Percentiles rank a stretch among this genome's conserved stretches.
phyloP scores from a whole-genome alignment of 2,797 vertebrate species.

The Nyctalus aviator region DNA sequence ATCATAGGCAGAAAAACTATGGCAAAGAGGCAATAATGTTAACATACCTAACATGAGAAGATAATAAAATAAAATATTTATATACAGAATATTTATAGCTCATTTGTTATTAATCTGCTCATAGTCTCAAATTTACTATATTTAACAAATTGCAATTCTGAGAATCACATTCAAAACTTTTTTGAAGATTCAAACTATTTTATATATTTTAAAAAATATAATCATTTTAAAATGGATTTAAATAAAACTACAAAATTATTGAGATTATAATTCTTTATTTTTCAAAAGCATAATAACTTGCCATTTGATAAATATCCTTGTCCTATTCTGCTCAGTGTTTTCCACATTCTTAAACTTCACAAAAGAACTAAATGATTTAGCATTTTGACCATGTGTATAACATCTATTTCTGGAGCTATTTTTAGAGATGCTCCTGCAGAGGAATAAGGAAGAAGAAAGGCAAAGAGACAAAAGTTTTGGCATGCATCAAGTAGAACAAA shows the following conservation, averaged over 20 bases:
- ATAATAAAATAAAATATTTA: slow-evolving; percentile 15
- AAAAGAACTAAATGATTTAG: slow-evolving; percentile 64
- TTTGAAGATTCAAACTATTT: slow-evolving; percentile 18
- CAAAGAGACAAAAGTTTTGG: not conserved
- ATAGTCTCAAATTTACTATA: not conserved
- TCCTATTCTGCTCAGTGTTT: not conserved
- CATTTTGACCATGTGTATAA: slow-evolving; percentile 20
- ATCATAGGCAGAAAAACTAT: slow-evolving; percentile 13
- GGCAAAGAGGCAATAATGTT: not conserved
- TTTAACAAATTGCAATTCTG: slow-evolving; percentile 28
- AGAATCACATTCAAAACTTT: slow-evolving; percentile 37
- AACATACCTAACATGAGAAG: not conserved
- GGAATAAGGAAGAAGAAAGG: slow-evolving; percentile 42
- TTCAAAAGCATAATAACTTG: slow-evolving; percentile 12
- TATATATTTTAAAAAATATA: slow-evolving; percentile 29
- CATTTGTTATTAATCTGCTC: slow-evolving; percentile 13
- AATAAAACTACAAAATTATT: slow-evolving; percentile 15
- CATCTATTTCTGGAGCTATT: slow-evolving; percentile 53
- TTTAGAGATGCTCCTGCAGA: slow-evolving; percentile 62
- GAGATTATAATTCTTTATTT: slow-evolving; percentile 39
- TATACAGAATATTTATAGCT: not conserved
- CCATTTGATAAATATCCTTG: not conserved
- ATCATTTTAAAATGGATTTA: slow-evolving; percentile 22
- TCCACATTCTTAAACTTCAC: slow-evolving; percentile 23
- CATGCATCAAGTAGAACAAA: not conserved